Base-by-base conservation (phyloP, 2,888 invertebrate species). In the Bombylius major region DNA sequence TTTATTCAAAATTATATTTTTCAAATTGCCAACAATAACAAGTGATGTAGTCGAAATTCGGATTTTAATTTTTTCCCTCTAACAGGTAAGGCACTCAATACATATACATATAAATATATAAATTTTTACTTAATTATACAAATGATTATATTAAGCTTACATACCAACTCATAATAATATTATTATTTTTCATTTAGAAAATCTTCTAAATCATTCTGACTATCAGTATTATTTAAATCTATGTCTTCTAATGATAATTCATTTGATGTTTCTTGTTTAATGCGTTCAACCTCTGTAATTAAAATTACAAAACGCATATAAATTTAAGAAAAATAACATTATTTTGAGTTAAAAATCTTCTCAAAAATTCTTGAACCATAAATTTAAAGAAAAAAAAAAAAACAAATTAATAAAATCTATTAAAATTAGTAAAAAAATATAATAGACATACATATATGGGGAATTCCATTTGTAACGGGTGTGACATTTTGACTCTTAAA, bases 171-270 rank as follows among this genome's bases (percentile, higher is more conserved):
- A n/a, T 34, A 47, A 42, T 34, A n/a, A 32, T 46, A 52, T 23
- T 32, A 45, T 31, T 47, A 54, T 67, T 68, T 77, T 59, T 71
- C 73, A 57, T 78, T 78, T 47, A 84, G 74, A 71, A 85, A 84
- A 61, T 81, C 76, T 65, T 84, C 81, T 55, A 83, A 74, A 57
- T 79, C 82, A 58, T 78, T 75, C 54, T 78, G 75, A 65, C 81
- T 78, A 50, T 77, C 74, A n/a, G 76, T 71, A 67, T 83, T 81
- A 62, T 83, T 83, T 53, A 85, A 66, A 59, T 79, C 78, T 59
- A 84, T 80, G 66, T 84, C 83, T 65, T 84, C 85, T 56, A 84
- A 70, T 55, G 78, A 75, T 58, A 71, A 52, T 73, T 51, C 69
- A 64, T 51, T 66, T 65, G 8, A 65, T 56, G 32, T 63, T 64